Conservation (phyloP, 2,888 invertebrate genomes). For the Polyommatus iphigenia region DNA sequence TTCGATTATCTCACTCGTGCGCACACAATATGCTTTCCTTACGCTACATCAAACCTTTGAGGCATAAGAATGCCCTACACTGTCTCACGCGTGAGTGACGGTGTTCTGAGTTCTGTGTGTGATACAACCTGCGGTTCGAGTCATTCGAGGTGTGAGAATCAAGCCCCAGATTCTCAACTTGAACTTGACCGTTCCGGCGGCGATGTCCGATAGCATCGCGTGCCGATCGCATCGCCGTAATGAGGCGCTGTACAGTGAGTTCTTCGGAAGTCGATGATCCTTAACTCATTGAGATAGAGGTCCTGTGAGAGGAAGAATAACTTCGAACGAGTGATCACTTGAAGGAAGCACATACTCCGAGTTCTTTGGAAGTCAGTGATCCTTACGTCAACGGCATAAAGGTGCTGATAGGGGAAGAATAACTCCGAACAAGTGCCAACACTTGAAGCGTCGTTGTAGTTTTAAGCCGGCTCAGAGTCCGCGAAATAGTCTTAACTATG, state of each 20-base stretch:
- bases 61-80: no score
- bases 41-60: no score
- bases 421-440: neutral
- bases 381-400: neutral
- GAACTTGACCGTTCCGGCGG: constrained; percentile 40
- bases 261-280: neutral
- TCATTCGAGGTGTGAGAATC: neutral
- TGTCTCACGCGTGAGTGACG: no score
- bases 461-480: neutral
- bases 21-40: no score
- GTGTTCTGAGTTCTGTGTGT: neutral
- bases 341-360: neutral
- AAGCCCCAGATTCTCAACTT: neutral
- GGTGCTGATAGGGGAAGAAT: neutral
- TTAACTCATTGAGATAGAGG: neutral
- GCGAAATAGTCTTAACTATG: no score
- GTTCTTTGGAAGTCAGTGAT: neutral
- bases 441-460: neutral
- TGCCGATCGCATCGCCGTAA: constrained; percentile 72
- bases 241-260: constrained; percentile 48
- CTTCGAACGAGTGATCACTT: neutral
- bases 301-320: neutral
- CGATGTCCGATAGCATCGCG: constrained; percentile 54
- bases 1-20: no score
- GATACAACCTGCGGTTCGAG: neutral